phyloP scores from a whole-genome alignment of 2,888 invertebrate genomes.

The Drosophila paracracens region DNA sequence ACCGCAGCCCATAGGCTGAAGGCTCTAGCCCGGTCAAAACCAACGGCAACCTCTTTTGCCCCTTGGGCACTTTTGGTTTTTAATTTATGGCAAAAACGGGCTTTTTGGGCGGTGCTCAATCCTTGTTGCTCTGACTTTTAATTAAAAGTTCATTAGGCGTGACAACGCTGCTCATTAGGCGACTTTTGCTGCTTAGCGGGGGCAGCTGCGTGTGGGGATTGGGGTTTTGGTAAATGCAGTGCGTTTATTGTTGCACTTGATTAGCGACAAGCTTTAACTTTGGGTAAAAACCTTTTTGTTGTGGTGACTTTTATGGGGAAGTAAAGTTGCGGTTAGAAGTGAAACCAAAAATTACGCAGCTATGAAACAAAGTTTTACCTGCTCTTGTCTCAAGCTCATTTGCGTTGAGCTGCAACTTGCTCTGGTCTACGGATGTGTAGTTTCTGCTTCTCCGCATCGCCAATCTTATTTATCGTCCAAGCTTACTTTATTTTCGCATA shows the following conservation, averaged over 20 bases:
- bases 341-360: slow-evolving; percentile 54
- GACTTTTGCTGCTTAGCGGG: slow-evolving; percentile 35
- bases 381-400: slow-evolving; percentile 52
- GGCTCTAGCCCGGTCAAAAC: not conserved
- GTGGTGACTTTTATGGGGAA: slow-evolving; percentile 45
- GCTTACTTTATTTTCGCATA: slow-evolving; percentile 70
- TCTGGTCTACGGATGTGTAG: not conserved
- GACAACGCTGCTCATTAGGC: slow-evolving; percentile 70
- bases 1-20: slow-evolving; percentile 3
- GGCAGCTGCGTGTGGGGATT: too few species aligned
- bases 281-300: slow-evolving; percentile 29
- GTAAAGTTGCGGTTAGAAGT: slow-evolving; percentile 13
- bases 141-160: slow-evolving; percentile 80
- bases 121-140: slow-evolving; percentile 63
- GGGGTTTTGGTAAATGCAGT: slow-evolving; percentile 32
- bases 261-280: slow-evolving; percentile 64
- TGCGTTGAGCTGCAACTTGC: slow-evolving; percentile 34
- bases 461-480: slow-evolving; percentile 27
- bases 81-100: slow-evolving; percentile 68
- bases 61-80: slow-evolving; percentile 39
- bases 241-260: slow-evolving; percentile 63
- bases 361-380: slow-evolving; percentile 56
- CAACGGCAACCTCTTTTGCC: slow-evolving; percentile 6
- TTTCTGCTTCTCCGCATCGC: not conserved
- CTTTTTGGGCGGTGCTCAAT: slow-evolving; percentile 49